Percentiles rank a stretch among this genome's conserved stretches.
Conservation (phyloP, 2,113 vertebrate genomes). For the Chrysochloris asiatica region DNA sequence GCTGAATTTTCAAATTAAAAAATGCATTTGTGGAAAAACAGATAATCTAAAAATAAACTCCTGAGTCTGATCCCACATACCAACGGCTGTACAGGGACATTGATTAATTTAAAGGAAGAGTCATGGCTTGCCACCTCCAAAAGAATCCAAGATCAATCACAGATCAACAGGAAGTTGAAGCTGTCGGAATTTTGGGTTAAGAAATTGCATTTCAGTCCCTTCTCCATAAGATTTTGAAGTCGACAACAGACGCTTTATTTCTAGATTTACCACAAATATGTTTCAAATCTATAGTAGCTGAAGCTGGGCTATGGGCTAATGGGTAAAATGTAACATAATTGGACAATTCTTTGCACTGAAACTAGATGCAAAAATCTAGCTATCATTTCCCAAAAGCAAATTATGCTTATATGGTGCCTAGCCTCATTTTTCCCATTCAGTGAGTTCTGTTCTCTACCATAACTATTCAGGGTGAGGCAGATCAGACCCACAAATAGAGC, state of each 20-base stretch:
- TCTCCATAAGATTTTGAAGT: not conserved
- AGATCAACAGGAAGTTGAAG: not conserved
- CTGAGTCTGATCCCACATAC: not conserved
- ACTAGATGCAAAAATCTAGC: not conserved
- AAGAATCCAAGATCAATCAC: not conserved
- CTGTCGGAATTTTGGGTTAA: not conserved
- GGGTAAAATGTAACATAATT: not conserved
- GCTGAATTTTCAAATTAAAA: slow-evolving; percentile 8
- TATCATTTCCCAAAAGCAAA: not conserved
- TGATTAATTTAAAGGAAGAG: not conserved
- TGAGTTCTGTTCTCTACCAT: not conserved
- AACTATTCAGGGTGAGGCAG: not conserved
- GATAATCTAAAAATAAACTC: not conserved
- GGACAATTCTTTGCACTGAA: not conserved
- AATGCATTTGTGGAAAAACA: not conserved
- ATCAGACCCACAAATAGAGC: not conserved
- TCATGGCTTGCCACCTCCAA: not conserved
- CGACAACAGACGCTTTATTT: not conserved
- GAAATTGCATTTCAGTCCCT: not conserved
- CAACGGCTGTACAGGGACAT: not conserved
- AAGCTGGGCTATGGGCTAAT: not conserved
- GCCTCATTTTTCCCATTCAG: not conserved
- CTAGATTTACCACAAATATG: not conserved
- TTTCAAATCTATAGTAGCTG: not conserved
- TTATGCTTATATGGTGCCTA: not conserved